A percentile compares a stretch with the other conserved stretches of the same genome.
phyloP scores from a whole-genome alignment of 1,140 invertebrate genomes.

The Pomacea maculata region DNA sequence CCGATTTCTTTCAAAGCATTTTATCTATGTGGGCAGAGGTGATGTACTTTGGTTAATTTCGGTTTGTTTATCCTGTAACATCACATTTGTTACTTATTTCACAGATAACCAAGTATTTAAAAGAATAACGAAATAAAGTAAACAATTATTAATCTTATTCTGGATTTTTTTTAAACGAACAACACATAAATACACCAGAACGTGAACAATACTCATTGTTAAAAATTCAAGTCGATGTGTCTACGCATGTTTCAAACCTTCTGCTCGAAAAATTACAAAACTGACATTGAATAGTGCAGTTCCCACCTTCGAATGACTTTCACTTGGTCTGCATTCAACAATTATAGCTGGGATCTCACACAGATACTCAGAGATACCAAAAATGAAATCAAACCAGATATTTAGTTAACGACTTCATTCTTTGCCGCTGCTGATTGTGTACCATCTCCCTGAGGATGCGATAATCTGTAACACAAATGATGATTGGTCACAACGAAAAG shows the following conservation, averaged over 20 bases:
- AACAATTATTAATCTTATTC: too few species aligned
- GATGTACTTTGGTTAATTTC: too few species aligned
- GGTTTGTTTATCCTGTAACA: too few species aligned
- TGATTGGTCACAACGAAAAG: slow-evolving; percentile 1
- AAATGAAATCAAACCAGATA: slow-evolving; percentile 6
- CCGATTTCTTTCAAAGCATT: too few species aligned
- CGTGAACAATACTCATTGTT: not conserved
- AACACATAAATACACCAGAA: not conserved
- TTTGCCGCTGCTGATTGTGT: slow-evolving; percentile 21
- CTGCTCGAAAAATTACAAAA: not conserved
- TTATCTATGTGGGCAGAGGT: too few species aligned
- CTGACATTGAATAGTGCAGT: not conserved
- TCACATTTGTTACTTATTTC: too few species aligned
- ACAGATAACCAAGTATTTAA: too few species aligned
- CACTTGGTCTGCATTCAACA: slow-evolving; percentile 11
- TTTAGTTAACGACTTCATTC: slow-evolving; percentile 20
- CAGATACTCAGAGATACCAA: not conserved
- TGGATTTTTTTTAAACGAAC: too few species aligned
- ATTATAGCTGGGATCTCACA: not conserved
- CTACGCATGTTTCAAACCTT: slow-evolving; percentile 12
- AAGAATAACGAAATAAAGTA: too few species aligned
- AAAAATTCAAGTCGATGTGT: slow-evolving; percentile 7
- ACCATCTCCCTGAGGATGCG: slow-evolving; percentile 22
- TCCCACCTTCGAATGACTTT: slow-evolving; percentile 3
- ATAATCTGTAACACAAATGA: not conserved